A percentile compares a stretch with the other conserved stretches of the same genome.
Conservation (phyloP, 2,113 vertebrate genomes). For the Etheostoma spectabile region DNA sequence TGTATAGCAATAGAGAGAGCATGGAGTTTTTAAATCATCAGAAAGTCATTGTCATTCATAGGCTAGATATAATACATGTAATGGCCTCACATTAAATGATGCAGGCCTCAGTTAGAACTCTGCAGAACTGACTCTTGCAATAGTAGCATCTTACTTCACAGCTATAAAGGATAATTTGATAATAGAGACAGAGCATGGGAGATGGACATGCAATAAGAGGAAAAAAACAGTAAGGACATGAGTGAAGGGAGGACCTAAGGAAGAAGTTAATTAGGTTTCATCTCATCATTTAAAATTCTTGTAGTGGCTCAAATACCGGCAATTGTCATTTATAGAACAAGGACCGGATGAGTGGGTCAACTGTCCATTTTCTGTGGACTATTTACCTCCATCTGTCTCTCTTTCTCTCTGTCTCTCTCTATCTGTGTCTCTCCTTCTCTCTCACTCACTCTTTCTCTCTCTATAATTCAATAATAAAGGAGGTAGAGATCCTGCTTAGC, state of each 20-base stretch:
- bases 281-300: conserved; percentile 48
- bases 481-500: conserved; percentile 44
- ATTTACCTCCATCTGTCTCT: background rate
- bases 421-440: background rate
- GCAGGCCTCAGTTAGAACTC: conserved; percentile 1
- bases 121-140: conserved; percentile 14
- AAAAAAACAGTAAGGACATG: conserved; percentile 31
- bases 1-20: too few species aligned
- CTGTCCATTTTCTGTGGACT: conserved; percentile 41
- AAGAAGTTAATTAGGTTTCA: conserved; percentile 59
- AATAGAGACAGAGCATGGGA: conserved; percentile 6
- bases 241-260: conserved; percentile 32
- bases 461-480: conserved; percentile 41
- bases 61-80: background rate
- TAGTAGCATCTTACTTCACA: conserved; percentile 8
- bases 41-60: background rate
- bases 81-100: conserved; percentile 15
- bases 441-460: background rate
- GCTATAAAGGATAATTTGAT: conserved; percentile 26
- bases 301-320: conserved; percentile 25
- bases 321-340: conserved; percentile 49
- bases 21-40: background rate
- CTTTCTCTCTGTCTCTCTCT: background rate
- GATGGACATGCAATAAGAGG: conserved; percentile 33
- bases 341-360: conserved; percentile 44